These are phyloP conservation scores for Antechinus flavipes DNA, from an alignment of 2,113 vertebrate species.

Conservation along the genomic window DNA sequence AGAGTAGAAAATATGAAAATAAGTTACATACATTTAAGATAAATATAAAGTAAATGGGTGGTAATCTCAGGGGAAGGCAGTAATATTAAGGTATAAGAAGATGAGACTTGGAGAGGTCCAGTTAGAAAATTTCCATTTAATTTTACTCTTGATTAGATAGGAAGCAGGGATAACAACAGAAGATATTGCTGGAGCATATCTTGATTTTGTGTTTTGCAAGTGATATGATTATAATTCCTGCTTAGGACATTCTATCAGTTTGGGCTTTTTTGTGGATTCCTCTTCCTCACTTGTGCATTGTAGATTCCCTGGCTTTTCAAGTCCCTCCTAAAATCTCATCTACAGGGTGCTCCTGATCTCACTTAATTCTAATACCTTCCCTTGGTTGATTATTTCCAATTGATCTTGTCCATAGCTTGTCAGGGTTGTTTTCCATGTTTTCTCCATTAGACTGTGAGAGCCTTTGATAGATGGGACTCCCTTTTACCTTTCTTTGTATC, in stretches of 20 bases:
- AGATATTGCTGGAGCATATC: neutral
- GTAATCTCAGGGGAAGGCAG: neutral
- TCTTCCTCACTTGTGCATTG: neutral
- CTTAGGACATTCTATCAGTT: neutral
- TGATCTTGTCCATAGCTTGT: neutral
- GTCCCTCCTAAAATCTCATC: neutral
- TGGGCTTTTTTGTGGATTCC: neutral
- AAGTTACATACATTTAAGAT: neutral
- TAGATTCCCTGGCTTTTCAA: neutral
- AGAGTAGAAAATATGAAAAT: neutral
- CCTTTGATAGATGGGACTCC: neutral
- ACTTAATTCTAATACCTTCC: neutral
- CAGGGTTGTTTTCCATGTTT: neutral
- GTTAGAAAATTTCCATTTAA: neutral
- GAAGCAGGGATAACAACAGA: neutral
- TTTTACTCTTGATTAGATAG: neutral
- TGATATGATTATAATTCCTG: neutral
- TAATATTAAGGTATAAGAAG: neutral
- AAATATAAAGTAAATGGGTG: neutral
- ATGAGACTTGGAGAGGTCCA: neutral
- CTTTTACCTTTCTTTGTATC: neutral
- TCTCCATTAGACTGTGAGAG: neutral
- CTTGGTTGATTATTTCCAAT: neutral
- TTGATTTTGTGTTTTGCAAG: neutral
- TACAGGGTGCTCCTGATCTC: neutral